A percentile compares a stretch with the other conserved stretches of the same genome.
phyloP scores from a whole-genome alignment of 2,888 invertebrate species.

The Saturnia pavonia region DNA sequence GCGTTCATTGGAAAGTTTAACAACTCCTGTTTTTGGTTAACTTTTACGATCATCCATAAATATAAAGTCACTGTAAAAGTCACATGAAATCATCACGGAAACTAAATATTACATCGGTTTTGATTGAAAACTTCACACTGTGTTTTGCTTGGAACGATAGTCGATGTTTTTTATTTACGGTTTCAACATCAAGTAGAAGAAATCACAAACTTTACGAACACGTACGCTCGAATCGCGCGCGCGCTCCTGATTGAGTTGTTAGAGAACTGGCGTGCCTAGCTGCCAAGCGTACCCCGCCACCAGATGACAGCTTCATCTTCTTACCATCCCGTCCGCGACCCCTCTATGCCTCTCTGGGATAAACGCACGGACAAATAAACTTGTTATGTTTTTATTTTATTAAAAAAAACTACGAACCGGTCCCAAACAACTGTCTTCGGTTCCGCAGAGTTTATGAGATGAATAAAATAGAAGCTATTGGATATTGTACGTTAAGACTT shows the following conservation, averaged over 20 bases:
- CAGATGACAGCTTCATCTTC: slow-evolving; percentile 73
- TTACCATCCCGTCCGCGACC: slow-evolving; percentile 54
- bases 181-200: slow-evolving; percentile 38
- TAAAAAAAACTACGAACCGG: slow-evolving; percentile 57
- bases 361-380: slow-evolving; percentile 63
- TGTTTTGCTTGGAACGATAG: slow-evolving; percentile 23
- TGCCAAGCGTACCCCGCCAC: slow-evolving; percentile 37
- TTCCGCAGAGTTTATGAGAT: slow-evolving; percentile 42
- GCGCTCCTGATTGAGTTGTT: slow-evolving; percentile 48
- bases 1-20: slow-evolving; percentile 66
- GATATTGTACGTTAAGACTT: not conserved
- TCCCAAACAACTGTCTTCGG: slow-evolving; percentile 53
- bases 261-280: not conserved
- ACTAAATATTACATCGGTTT: slow-evolving; percentile 30
- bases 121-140: slow-evolving; percentile 22
- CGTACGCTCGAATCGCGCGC: slow-evolving; percentile 57
- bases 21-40: slow-evolving; percentile 64
- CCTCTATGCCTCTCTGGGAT: slow-evolving; percentile 39
- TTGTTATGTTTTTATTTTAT: slow-evolving; percentile 69
- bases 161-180: slow-evolving; percentile 31
- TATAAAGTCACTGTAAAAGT: slow-evolving; percentile 52
- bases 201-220: slow-evolving; percentile 28
- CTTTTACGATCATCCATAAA: slow-evolving; percentile 58
- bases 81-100: slow-evolving; percentile 53
- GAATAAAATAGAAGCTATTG: slow-evolving; percentile 30